phyloP scores from a whole-genome alignment of 2,888 invertebrate genomes.

The Ormyrus rosae region DNA sequence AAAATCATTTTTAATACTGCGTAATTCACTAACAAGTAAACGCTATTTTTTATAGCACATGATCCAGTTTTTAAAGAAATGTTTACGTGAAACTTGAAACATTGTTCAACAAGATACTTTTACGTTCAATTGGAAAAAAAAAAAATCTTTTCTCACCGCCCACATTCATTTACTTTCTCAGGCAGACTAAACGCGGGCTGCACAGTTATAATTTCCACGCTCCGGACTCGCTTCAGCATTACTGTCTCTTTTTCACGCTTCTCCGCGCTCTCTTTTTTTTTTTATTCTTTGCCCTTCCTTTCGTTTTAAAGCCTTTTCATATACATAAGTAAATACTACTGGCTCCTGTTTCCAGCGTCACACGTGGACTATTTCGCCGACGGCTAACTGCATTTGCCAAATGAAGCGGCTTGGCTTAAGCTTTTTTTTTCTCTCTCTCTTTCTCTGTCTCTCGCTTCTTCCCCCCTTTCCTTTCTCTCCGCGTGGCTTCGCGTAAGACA shows the following conservation, averaged over 20 bases:
- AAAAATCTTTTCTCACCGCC: too few species aligned
- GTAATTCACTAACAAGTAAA: too few species aligned
- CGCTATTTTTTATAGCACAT: too few species aligned
- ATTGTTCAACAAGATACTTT: too few species aligned
- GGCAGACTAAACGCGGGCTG: too few species aligned
- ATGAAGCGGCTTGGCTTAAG: conserved; percentile 38
- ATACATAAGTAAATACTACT: neutral
- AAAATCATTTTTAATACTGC: too few species aligned
- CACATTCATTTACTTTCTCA: too few species aligned
- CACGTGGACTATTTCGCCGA: conserved; percentile 32
- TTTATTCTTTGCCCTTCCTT: neutral
- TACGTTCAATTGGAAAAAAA: too few species aligned
- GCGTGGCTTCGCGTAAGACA: neutral
- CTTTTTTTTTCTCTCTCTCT: neutral
- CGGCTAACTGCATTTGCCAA: conserved; percentile 50
- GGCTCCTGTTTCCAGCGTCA: neutral
- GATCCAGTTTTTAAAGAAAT: too few species aligned
- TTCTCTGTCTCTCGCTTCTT: neutral
- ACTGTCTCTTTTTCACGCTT: neutral
- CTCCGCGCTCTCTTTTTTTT: neutral
- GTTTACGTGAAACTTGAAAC: too few species aligned
- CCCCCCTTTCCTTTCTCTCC: too few species aligned
- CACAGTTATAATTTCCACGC: neutral
- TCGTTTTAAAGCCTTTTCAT: neutral
- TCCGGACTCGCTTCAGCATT: neutral